Percentiles rank a stretch among this genome's conserved stretches.
phyloP scores from a whole-genome alignment of 1,140 invertebrate species.

The Lepidurus packardi region DNA sequence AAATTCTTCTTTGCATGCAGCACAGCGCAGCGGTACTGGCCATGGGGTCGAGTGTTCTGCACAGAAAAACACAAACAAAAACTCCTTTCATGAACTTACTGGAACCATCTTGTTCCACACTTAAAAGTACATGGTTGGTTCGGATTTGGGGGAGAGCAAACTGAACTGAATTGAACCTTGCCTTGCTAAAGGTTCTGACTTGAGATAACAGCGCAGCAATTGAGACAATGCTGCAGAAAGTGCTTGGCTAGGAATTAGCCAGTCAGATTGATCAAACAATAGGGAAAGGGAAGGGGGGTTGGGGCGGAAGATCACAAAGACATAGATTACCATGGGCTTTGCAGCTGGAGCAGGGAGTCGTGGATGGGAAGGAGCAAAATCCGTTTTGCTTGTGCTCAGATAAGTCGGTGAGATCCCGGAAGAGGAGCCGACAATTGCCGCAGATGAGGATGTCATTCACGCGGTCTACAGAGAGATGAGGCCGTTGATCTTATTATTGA shows the following conservation, averaged over 20 bases:
- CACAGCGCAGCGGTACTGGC: not conserved
- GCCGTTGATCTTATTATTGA: slow-evolving; percentile 14
- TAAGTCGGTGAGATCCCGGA: slow-evolving; percentile 70
- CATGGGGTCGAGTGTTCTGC: not conserved
- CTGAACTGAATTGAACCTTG: not conserved
- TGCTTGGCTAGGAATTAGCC: not conserved
- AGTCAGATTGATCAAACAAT: not conserved
- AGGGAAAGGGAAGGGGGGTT: not conserved
- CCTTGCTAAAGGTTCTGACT: not conserved
- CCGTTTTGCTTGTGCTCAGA: slow-evolving; percentile 70
- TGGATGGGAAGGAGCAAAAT: slow-evolving; percentile 37
- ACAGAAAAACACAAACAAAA: not conserved
- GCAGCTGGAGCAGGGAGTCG: not conserved
- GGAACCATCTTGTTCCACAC: no score
- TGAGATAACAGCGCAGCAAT: not conserved
- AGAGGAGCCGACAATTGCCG: slow-evolving; percentile 78
- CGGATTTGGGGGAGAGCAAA: not conserved
- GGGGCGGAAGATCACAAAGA: not conserved
- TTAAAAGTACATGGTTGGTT: no score
- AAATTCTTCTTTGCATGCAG: slow-evolving; percentile 5
- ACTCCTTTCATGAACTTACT: no score
- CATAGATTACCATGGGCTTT: slow-evolving; percentile 2
- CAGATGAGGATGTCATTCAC: slow-evolving; percentile 71
- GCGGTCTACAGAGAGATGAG: slow-evolving; percentile 29
- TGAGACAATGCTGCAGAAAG: not conserved